Evolutionary conservation across 2,888 invertebrate species (phyloP).

Genomic region (Nezara viridula): DNA sequence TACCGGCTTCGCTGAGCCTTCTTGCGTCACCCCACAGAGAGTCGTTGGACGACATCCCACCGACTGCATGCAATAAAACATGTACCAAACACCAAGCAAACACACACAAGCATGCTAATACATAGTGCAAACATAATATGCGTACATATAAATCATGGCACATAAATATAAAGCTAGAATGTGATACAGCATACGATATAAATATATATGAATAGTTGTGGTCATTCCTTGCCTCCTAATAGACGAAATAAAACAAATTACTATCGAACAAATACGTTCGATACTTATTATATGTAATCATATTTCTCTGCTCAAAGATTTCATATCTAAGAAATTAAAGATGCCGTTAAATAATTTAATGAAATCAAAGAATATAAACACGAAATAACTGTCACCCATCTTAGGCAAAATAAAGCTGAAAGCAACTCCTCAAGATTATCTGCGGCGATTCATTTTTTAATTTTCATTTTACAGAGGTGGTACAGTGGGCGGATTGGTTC

Average conservation of each 20-base stretch:
- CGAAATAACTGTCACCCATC: not conserved
- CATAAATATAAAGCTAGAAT: not conserved
- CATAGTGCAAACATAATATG: slow-evolving; percentile 35
- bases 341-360: not conserved
- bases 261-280: not conserved
- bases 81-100: slow-evolving; percentile 50
- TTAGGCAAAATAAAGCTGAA: not conserved
- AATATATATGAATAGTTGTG: not conserved
- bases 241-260: not conserved
- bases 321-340: not conserved
- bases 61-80: slow-evolving; percentile 69
- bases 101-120: slow-evolving; percentile 40
- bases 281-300: not conserved
- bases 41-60: slow-evolving; percentile 72
- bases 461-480: slow-evolving; percentile 24
- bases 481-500: slow-evolving; percentile 28
- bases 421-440: not conserved
- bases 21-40: slow-evolving; percentile 81
- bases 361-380: not conserved
- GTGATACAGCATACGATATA: not conserved
- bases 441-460: not conserved
- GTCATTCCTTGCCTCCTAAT: not conserved
- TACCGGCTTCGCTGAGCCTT: slow-evolving; percentile 82
- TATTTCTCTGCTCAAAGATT: not conserved
- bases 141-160: not conserved